Base-by-base conservation (phyloP, 2,113 vertebrate species). In the Rhinoderma darwinii region DNA sequence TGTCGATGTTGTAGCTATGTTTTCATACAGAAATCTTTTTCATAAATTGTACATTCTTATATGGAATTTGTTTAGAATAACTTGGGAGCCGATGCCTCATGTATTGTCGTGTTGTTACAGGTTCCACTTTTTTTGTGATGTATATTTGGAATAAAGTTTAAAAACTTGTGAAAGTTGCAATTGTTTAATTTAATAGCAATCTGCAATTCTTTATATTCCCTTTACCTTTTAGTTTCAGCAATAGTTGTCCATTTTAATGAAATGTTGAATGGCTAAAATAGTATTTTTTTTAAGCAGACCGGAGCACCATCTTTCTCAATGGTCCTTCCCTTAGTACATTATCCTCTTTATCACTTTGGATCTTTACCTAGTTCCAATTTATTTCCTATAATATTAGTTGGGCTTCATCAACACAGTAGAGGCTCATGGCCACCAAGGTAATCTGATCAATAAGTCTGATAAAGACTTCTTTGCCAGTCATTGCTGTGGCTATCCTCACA, bases 51-150 rank as follows among this genome's bases (percentile, higher is more conserved):
- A 51, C 32, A 78, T 22, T 27, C 1, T 35, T 78, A 32, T 20
- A 78, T 78, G 44, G 2, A 27, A 35, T 35, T n/a, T 32, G 25
- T 50, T 50, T 11, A 7, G 4, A 47, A 27, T 27, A 18, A 51
- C 5, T 11, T 72, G 35, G 68, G 68, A 39, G n/a, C 12, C 12
- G 17, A 56, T 43, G 6, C 56, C 27, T 44, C 41, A 51, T 41
- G 20, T 37, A 17, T 63, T 61, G 22, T 43, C n/a, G 14, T n/a
- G 56, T 18, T 82, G 51, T 59, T n/a, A 30, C 10, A 30, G 32
- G 56, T 35, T 82, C 59, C 25, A 20, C 7, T 82, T 82, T 82
- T 41, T 82, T 82, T 63, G 79, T 82, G n/a, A 44, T 82, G 79
- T 63, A 30, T 20, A 30, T 17, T 66, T 66, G 37, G 79, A 82